Conservation (phyloP, 1,140 invertebrate genomes). For the Nephila pilipes region DNA sequence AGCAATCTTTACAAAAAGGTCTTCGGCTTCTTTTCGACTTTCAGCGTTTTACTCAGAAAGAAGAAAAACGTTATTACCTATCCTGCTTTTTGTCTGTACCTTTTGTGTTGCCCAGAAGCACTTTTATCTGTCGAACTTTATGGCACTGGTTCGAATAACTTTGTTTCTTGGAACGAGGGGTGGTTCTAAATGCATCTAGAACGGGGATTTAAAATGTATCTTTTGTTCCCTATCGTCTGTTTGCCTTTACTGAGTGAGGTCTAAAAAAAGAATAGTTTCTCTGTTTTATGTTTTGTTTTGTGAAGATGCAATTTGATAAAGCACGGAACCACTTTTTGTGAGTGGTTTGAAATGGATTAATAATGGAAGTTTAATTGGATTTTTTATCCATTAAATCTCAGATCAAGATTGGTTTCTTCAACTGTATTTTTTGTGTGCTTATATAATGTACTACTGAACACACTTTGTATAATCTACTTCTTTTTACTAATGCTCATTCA, state of each 20-base stretch:
- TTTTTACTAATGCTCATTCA: too few relatives aligned
- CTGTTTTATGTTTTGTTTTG: not conserved
- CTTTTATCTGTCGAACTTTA: constrained; percentile 31
- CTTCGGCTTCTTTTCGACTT: not conserved
- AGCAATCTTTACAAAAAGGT: not conserved
- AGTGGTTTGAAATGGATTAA: not conserved
- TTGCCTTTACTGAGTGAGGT: not conserved
- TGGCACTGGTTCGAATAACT: constrained; percentile 20
- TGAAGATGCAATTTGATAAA: constrained; percentile 1
- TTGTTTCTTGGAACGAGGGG: constrained; percentile 1
- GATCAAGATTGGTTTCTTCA: not conserved
- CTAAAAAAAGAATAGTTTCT: constrained; percentile 10
- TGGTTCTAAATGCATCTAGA: constrained; percentile 8
- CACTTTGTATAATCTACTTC: too few relatives aligned
- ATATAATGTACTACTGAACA: too few relatives aligned
- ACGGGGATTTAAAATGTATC: constrained; percentile 23
- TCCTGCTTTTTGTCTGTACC: not conserved
- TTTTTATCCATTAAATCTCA: not conserved
- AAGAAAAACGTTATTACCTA: not conserved
- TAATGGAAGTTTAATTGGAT: constrained; percentile 28
- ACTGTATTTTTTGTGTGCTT: not conserved
- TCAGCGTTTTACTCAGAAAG: not conserved
- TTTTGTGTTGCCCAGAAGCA: not conserved
- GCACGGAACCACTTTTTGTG: not conserved
- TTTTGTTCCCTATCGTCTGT: not conserved